phyloP scores from a whole-genome alignment of 1,140 invertebrate species.

The Drosophila ercepeae region DNA sequence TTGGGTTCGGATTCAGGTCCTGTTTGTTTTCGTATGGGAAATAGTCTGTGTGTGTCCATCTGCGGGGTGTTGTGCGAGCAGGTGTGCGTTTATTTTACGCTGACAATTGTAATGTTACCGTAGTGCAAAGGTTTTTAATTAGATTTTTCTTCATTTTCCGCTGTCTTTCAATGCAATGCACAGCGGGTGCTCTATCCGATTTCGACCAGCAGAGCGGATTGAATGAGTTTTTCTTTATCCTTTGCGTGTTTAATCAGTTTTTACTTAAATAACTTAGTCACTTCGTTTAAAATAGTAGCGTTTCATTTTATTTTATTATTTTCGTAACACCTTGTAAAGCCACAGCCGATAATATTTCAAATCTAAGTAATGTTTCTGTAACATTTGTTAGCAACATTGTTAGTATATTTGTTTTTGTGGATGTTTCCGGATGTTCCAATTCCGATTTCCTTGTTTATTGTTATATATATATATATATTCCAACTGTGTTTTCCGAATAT shows the following conservation, averaged over 20 bases:
- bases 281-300: too few relatives aligned
- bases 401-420: too few relatives aligned
- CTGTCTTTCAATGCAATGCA: conserved; percentile 53
- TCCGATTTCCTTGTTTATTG: too few relatives aligned
- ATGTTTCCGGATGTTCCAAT: too few relatives aligned
- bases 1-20: conserved; percentile 20
- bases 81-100: conserved; percentile 61
- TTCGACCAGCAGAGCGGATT: conserved; percentile 13
- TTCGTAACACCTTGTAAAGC: too few relatives aligned
- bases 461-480: too few relatives aligned
- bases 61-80: conserved; percentile 19
- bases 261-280: too few relatives aligned
- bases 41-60: conserved; percentile 47
- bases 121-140: conserved; percentile 67
- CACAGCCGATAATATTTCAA: too few relatives aligned
- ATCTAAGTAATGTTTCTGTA: too few relatives aligned
- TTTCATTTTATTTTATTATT: too few relatives aligned
- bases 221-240: conserved; percentile 17
- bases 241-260: conserved; percentile 8
- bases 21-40: conserved; percentile 72
- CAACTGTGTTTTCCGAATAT: too few relatives aligned
- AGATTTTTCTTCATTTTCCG: conserved; percentile 73
- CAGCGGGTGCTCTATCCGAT: conserved; percentile 8
- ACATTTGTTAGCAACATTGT: too few relatives aligned
- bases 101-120: conserved; percentile 76